Evolutionary conservation across 2,797 vertebrate species (phyloP).

Genomic region (Petrocephalus sullivani): DNA sequence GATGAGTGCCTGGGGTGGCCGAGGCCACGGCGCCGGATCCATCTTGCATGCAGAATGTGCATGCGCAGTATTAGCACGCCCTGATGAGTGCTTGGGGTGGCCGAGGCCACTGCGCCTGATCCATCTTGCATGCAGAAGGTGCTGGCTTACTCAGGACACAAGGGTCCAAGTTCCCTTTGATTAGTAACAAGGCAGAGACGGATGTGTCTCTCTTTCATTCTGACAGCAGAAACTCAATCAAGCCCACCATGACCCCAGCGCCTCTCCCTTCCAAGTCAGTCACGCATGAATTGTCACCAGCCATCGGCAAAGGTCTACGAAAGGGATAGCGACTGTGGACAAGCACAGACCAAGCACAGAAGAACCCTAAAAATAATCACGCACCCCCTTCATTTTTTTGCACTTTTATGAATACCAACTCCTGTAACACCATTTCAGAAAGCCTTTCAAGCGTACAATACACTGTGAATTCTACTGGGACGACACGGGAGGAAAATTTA

Average conservation of each 20-base stretch:
- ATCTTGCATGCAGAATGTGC: neutral
- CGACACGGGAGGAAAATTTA: neutral
- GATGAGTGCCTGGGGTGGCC: neutral
- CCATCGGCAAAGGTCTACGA: neutral
- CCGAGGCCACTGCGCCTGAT: neutral
- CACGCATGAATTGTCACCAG: neutral
- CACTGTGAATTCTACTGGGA: neutral
- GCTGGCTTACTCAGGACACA: neutral
- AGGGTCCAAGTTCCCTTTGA: neutral
- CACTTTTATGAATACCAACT: neutral
- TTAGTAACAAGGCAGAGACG: slow-evolving; percentile 5
- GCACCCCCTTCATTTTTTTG: neutral
- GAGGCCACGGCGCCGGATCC: neutral
- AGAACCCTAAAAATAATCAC: neutral
- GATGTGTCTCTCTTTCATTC: slow-evolving; percentile 1
- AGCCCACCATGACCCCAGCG: neutral
- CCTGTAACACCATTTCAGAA: neutral
- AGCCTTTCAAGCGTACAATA: neutral
- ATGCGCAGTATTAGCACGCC: neutral
- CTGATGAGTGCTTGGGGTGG: neutral
- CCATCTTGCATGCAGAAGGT: neutral
- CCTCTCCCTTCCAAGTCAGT: neutral
- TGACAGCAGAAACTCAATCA: slow-evolving; percentile 17
- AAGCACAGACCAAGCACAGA: neutral
- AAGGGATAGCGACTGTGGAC: neutral